Evolutionary conservation across 2,797 vertebrate species (phyloP).

Genomic region (Lithobates pipiens): DNA sequence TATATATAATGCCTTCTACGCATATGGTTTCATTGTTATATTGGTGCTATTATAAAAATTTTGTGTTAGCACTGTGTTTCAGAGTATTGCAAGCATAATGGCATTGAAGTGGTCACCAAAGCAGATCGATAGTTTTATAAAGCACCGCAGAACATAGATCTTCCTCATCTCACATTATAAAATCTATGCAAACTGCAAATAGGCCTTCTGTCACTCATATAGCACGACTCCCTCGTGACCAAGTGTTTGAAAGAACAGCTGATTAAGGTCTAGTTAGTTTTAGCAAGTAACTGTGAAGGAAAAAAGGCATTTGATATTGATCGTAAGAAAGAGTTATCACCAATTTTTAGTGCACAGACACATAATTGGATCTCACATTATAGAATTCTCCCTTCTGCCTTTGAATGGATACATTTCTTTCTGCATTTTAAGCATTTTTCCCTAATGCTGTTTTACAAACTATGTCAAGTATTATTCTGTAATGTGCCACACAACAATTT

Average conservation of each 20-base stretch:
- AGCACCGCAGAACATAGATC: constrained; percentile 33
- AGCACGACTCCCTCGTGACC: constrained; percentile 39
- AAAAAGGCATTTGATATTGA: constrained; percentile 57
- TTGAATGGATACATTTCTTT: constrained; percentile 37
- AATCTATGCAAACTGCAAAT: constrained; percentile 56
- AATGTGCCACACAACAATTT: constrained; percentile 34
- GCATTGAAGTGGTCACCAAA: constrained; percentile 39
- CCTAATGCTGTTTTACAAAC: constrained; percentile 16
- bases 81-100: constrained; percentile 11
- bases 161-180: constrained; percentile 46
- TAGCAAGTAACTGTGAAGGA: constrained; percentile 41
- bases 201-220: constrained; percentile 38
- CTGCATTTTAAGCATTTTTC: constrained; percentile 29
- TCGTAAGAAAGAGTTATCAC: constrained; percentile 47
- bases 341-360: constrained; percentile 42
- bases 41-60: no score
- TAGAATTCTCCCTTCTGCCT: constrained; percentile 35
- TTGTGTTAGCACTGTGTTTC: background rate
- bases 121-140: constrained; percentile 45
- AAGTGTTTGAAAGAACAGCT: constrained; percentile 54
- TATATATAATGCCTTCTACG: no score
- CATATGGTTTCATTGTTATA: no score
- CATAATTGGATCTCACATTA: constrained; percentile 52
- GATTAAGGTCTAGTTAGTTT: constrained; percentile 57
- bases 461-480: constrained; percentile 1